Evolutionary conservation across 2,888 invertebrate species (phyloP), one percentile per base, ranked within the genome.

Genomic region (Drosophila percnosoma): DNA sequence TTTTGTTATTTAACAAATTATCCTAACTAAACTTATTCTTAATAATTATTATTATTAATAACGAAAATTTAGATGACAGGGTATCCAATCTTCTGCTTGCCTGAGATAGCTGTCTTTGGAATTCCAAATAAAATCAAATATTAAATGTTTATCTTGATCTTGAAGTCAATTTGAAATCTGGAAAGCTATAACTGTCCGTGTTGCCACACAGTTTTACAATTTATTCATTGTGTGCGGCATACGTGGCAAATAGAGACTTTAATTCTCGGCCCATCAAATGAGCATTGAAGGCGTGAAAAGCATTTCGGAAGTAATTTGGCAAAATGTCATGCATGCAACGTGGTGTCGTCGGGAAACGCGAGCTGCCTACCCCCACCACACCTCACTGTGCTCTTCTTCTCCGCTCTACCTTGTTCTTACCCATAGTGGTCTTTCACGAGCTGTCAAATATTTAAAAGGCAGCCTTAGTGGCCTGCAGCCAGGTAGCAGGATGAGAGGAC

Each of bases 391-490:
- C 10, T 5, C 24, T 27, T 27, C 27, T 36, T 54, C 15, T 7
- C 15, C 24, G 38, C 38, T 13, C 27, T 27, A 18, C 42, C 31
- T 10, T 42, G n/a, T 29, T 38, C 40, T 51, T 40, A 21, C 27
- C 40, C 34, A 24, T 45, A n/a, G 13, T 36, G 61, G 51, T 54
- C 54, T 52, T 83, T 55, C 62, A 33, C 61, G 49, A 66, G 71
- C 82, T 73, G 80, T 85, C 75, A 85, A 82, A 82, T 85, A 82
- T 82, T 82, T 85, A 75, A 78, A 82, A 73, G 78, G 60, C 68
- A 53, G 60, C 75, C 57, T 57, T 29, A 55, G 51, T 68, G 78
- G 67, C 70, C 74, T 66, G 61, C 49, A 61, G 59, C 38, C 48
- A 34, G 74, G 40, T 51, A 48, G 40, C 49, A 48, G 36, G 38